Evolutionary conservation across 2,888 invertebrate genomes (phyloP), one percentile per base, ranked within the genome.

Genomic region (Boloria euphrosyne): DNA sequence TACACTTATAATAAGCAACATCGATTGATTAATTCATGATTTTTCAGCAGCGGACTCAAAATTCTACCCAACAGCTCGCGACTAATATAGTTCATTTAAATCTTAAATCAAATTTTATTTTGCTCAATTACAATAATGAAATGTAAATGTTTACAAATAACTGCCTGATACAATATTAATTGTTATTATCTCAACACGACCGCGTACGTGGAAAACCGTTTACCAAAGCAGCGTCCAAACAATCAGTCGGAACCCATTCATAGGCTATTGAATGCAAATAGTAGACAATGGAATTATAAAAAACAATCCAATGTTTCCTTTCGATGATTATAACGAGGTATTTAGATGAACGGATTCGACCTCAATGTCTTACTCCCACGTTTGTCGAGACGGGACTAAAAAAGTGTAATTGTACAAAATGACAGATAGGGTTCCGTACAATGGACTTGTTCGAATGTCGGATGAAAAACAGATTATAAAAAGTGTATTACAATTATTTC

Each of bases 211-310:
- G 49, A 53, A 43, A 66, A 59, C 22, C 22, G 22, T 47, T 43
- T 47, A 62, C 53, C 53, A 61, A 55, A 62, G 18, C 58, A 62
- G 27, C 47, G 58, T 52, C 58, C 58, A 55, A 31, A 62, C 69
- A 70, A 67, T 65, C 67, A 69, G 44, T 61, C 69, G 64, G 70
- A 69, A 67, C 65, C 70, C 75, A 77, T 75, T 76, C 76, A 74
- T 72, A 72, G 66, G 61, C 73, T 68, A 74, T 76, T 77, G 75
- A 78, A 78, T 77, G 76, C 75, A 79, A 78, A 78, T 74, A 78
- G 77, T 74, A 80, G 75, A 78, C 77, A 77, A 75, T 76, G 69
- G 75, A 66, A 74, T 71, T 73, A 71, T 71, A 74, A 67, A 73
- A 68, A 71, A 73, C 72, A 75, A 74, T 75, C 78, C 76, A 77